Evolutionary conservation across 2,888 invertebrate genomes (phyloP), one percentile per base, ranked within the genome.

Genomic region (Drosophila yooni): DNA sequence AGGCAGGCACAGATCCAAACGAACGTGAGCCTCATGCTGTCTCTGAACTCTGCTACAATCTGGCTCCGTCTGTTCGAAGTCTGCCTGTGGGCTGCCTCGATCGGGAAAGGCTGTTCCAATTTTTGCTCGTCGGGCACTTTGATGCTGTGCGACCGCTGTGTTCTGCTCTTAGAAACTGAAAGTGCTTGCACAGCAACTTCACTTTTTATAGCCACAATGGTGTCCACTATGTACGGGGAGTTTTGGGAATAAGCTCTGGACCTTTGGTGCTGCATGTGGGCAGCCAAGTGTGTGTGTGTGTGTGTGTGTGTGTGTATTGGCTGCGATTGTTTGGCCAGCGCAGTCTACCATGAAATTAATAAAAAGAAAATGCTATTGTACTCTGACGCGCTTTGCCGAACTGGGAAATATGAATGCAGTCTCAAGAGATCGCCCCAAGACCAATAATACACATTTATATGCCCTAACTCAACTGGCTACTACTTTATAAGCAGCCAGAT

Each of bases 281-380:
- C 57, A 51, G 46, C 40, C 56, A 66, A 54, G 65, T 11, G 52
- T 76, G 64, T 33, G 31, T 67, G 13, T 13, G 21, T 13, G 4
- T 21, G 13, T 43, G 43, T 21, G 21, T 21, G 7, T 7, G 21
- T 25, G 46, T 46, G 25, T 25, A 15, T 46, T 46, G 15, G 7
- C 3, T 61, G 61, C 79, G 56, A 83, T 84, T 92, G 91, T 92
- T 92, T 92, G 83, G 60, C 73, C 81, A 88, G 86, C 57, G 83
- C 86, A 82, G 52, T 83, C 83, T 81, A 80, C 88, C 92, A 91
- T 92, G 92, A 92, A 92, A 92, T 92, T 92, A 91, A 92, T 91
- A 88, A 79, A 83, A 66, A 59, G 59, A 51, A 71, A 81, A 86
- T 86, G 62, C 64, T 69, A 85, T 68, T 82, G 67, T 58, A 57